Evolutionary conservation across 2,797 vertebrate genomes (phyloP).

Genomic region (Emydoidea blandingii): DNA sequence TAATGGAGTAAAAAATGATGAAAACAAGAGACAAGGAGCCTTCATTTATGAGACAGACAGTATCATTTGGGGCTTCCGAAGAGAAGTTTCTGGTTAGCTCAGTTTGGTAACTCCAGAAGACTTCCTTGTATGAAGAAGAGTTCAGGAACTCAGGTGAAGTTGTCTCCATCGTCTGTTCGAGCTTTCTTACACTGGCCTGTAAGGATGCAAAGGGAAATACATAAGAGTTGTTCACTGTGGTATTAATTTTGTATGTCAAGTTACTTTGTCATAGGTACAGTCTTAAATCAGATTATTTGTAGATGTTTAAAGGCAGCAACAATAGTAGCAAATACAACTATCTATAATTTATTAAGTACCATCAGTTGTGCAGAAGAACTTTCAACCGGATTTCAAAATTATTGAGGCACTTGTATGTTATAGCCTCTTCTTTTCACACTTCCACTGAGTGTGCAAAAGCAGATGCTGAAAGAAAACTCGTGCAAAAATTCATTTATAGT

Average conservation of each 20-base stretch:
- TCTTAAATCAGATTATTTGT: not conserved
- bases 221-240: not conserved
- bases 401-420: not conserved
- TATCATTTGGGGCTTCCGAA: conserved; percentile 40
- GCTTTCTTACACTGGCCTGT: conserved; percentile 52
- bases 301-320: not conserved
- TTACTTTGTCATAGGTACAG: not conserved
- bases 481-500: not conserved
- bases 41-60: conserved; percentile 77
- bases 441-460: not conserved
- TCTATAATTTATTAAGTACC: not conserved
- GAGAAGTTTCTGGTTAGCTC: conserved; percentile 11
- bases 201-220: conserved; percentile 37
- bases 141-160: conserved; percentile 33
- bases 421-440: not conserved
- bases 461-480: not conserved
- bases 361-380: not conserved
- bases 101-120: conserved; percentile 59
- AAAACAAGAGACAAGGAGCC: conserved; percentile 77
- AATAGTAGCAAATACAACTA: not conserved
- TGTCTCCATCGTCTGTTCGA: conserved; percentile 60
- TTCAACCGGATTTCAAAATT: not conserved
- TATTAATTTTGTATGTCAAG: not conserved
- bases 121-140: not conserved
- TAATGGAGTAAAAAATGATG: conserved; percentile 84